Evolutionary conservation across 2,113 vertebrate genomes (phyloP).

Genomic region (Elephantulus edwardii): DNA sequence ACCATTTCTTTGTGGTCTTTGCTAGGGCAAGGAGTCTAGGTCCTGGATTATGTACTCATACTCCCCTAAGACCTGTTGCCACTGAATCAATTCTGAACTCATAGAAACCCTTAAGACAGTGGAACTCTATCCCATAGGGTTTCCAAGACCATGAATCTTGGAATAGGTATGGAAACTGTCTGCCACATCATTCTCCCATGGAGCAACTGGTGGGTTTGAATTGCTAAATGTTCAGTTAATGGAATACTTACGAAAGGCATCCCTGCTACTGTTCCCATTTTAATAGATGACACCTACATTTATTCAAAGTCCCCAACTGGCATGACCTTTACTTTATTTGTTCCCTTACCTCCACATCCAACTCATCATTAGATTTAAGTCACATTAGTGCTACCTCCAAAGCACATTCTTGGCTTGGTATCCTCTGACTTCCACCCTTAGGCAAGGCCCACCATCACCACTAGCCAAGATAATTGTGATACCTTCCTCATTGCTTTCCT

Average conservation of each 20-base stretch:
- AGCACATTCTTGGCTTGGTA: background rate
- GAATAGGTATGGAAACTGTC: background rate
- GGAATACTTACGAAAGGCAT: too few species aligned
- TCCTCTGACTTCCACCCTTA: background rate
- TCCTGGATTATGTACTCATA: background rate
- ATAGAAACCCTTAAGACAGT: background rate
- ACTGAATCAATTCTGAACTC: background rate
- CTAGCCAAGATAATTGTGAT: accelerated
- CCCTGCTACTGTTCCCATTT: background rate
- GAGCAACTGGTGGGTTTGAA: background rate
- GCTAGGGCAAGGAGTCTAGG: background rate
- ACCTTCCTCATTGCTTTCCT: background rate
- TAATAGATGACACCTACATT: background rate
- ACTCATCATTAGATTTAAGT: background rate
- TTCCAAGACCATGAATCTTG: background rate
- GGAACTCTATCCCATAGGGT: background rate
- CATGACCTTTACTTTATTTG: background rate
- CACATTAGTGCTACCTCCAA: background rate
- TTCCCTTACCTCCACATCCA: background rate
- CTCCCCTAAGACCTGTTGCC: background rate
- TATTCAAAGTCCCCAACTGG: background rate
- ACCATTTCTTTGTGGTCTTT: background rate
- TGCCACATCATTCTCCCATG: background rate
- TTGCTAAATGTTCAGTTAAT: background rate
- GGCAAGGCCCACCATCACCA: background rate